Evolutionary conservation across 2,888 invertebrate genomes (phyloP).

Genomic region (Antheraea assamensis): DNA sequence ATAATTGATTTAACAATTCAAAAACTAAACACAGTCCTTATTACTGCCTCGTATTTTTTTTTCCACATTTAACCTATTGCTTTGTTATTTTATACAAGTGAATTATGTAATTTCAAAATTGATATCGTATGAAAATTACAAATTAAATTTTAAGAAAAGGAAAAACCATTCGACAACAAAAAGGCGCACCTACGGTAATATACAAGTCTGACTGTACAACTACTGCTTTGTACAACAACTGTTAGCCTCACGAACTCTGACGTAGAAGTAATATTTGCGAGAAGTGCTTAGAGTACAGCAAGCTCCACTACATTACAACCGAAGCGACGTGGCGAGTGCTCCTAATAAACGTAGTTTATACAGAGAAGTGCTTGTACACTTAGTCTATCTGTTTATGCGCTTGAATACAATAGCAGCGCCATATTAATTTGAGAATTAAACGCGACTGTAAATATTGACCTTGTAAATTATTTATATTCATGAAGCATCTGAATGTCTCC

Average conservation of each 20-base stretch:
- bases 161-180: no score
- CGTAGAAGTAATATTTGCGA: neutral
- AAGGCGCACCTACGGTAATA: no score
- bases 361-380: conserved; percentile 33
- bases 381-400: conserved; percentile 29
- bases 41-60: no score
- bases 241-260: neutral
- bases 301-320: conserved; percentile 30
- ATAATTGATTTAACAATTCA: no score
- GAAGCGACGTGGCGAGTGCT: conserved; percentile 27
- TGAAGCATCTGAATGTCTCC: neutral
- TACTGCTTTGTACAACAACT: neutral
- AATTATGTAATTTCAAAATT: no score
- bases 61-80: no score
- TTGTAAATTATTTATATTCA: neutral
- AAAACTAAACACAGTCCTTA: no score
- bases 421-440: conserved; percentile 25
- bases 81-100: no score
- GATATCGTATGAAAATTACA: no score
- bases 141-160: no score
- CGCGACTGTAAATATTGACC: conserved; percentile 18
- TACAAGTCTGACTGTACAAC: no score
- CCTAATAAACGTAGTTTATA: conserved; percentile 37
- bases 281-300: neutral
- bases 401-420: neutral